Evolutionary conservation across 1,140 invertebrate species (phyloP), one percentile per base, ranked within the genome.

Genomic region (Trigoniulus corallinus): DNA sequence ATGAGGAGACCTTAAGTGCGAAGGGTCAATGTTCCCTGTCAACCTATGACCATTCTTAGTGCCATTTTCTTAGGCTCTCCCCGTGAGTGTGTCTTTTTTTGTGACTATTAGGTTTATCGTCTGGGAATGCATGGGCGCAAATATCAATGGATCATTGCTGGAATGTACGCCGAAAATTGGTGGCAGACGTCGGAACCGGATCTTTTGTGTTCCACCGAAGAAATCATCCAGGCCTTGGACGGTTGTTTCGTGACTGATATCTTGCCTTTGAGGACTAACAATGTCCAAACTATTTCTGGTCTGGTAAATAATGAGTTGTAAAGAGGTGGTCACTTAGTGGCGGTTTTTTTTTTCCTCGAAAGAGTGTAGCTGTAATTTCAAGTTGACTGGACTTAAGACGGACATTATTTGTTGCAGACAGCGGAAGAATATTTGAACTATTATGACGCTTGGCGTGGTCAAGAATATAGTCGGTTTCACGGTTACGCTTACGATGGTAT

Each of bases 401-500:
- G n/a, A n/a, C n/a, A n/a, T n/a, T n/a, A n/a, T n/a, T n/a, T n/a
- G n/a, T n/a, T n/a, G 7, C 69, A 95, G 89, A 93, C 86, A 0
- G 80, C 88, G 0, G 78, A 81, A 54, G 82, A 94, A 62, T 96
- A 96, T 65, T 74, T 79, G 56, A 67, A 74, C 12, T 79, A 89
- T 63, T 95, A 96, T 64, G 77, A 94, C 56, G 73, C 78, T 4
- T 67, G 79, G 53, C 73, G 87, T 47, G 81, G 82, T 3, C 61
- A 66, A 0, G 84, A 91, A 59, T 95, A 91, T 65, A 94, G 88
- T 15, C 76, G 88, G 45, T 96, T 93, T 65, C 91, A 97, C 64
- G 93, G 91, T 1, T 97, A 96, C 64, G 92, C 92, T 13, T 96
- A 96, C 67, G 93, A 97, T 66, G 89, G 85, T 2, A 87, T 97